These are phyloP conservation scores for Bufo gargarizans DNA, from an alignment of 2,113 vertebrate genomes.

Conservation along the genomic window DNA sequence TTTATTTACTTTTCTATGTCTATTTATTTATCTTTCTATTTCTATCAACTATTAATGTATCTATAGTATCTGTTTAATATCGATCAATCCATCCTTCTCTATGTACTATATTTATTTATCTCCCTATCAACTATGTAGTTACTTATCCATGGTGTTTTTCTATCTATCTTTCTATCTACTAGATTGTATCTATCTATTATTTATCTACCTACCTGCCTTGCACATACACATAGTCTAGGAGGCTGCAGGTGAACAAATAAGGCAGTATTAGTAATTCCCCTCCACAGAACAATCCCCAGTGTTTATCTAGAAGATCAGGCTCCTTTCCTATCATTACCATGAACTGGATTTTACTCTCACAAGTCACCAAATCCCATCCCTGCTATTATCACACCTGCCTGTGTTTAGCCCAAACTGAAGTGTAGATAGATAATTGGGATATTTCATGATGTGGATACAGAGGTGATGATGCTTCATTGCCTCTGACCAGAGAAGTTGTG, in stretches of 20 bases:
- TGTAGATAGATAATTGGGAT: neutral
- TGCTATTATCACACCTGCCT: neutral
- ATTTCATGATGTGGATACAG: neutral
- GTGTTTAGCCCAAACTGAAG: neutral
- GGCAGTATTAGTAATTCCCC: conserved; percentile 4
- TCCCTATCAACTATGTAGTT: too few relatives aligned
- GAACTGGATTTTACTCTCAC: conserved; percentile 16
- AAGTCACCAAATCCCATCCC: neutral
- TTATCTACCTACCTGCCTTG: neutral
- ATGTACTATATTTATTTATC: too few relatives aligned
- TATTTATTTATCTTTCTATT: neutral
- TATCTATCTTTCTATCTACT: conserved; percentile 11
- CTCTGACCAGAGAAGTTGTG: neutral
- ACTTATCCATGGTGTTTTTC: neutral
- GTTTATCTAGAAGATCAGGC: conserved; percentile 29
- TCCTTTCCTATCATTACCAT: conserved; percentile 5
- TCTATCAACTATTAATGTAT: too few relatives aligned
- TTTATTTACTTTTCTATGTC: too few relatives aligned
- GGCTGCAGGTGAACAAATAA: conserved; percentile 48
- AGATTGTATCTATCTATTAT: neutral
- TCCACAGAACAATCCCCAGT: conserved; percentile 25
- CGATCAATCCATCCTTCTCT: too few relatives aligned
- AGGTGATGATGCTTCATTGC: neutral
- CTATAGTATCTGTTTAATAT: too few relatives aligned
- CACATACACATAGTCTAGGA: neutral